phyloP scores from a whole-genome alignment of 2,113 vertebrate species.

The Phyllostomus discolor region DNA sequence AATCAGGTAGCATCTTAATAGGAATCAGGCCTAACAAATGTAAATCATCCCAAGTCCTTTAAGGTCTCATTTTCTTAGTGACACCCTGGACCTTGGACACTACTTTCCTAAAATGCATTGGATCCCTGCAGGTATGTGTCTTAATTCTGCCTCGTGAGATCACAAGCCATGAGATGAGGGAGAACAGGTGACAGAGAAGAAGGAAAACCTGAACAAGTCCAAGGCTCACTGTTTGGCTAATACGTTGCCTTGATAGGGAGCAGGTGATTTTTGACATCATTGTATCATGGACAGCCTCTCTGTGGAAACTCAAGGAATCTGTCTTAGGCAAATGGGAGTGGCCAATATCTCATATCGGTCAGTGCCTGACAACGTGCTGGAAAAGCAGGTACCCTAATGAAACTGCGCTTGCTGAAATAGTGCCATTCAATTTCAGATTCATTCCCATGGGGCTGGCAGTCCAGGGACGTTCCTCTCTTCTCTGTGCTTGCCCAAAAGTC shows the following conservation, averaged over 20 bases:
- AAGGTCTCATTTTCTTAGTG: slow-evolving; percentile 9
- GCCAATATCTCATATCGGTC: neutral
- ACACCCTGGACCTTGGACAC: neutral
- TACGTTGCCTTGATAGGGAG: neutral
- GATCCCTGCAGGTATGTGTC: neutral
- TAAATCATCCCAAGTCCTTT: neutral
- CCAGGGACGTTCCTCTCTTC: neutral
- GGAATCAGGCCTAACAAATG: slow-evolving; percentile 32
- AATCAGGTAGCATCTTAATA: slow-evolving; percentile 33
- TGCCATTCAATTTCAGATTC: neutral
- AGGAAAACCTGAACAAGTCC: neutral
- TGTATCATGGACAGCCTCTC: neutral
- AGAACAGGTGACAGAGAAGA: neutral
- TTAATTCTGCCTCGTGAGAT: neutral
- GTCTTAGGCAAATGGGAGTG: neutral
- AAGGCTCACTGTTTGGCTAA: neutral
- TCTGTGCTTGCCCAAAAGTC: neutral
- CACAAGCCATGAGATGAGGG: neutral
- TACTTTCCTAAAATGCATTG: neutral
- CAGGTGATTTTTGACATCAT: neutral
- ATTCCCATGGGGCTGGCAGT: neutral
- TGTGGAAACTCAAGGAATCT: neutral
- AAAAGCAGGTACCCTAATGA: neutral
- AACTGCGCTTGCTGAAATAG: neutral
- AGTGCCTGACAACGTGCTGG: neutral